These are phyloP conservation scores for Paragorgia papillata DNA, from an alignment of 92 coral and sea anemone species.

Conservation along the genomic window DNA sequence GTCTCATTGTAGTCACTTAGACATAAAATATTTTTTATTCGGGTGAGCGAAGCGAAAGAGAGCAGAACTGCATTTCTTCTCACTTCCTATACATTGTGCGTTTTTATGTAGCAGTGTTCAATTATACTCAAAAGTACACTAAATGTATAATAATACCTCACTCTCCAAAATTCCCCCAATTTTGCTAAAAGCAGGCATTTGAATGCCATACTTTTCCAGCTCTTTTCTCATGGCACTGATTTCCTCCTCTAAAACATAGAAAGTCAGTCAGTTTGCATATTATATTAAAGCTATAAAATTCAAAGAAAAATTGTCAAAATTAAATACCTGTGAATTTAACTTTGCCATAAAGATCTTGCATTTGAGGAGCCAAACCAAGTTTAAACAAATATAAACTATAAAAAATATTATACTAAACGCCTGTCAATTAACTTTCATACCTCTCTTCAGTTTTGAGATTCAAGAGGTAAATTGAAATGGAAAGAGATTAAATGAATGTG, in stretches of 20 bases:
- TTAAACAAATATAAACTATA: constrained; percentile 92
- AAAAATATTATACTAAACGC: not conserved
- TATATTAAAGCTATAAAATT: too few relatives aligned
- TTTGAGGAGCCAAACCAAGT: constrained; percentile 98
- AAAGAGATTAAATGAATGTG: too few relatives aligned
- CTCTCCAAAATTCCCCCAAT: constrained; percentile 97
- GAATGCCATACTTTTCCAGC: constrained; percentile 93
- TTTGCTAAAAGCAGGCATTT: constrained; percentile 98
- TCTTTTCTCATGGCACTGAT: constrained; percentile 99
- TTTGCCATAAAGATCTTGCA: constrained; percentile 97
- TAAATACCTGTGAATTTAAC: constrained; percentile 90
- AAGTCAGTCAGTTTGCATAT: too few relatives aligned
- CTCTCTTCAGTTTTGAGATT: too few relatives aligned
- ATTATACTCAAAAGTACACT: not conserved
- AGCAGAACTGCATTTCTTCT: too few relatives aligned
- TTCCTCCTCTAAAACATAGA: constrained; percentile 73
- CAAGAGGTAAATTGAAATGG: too few relatives aligned
- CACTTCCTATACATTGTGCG: too few relatives aligned
- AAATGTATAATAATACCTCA: constrained; percentile 62
- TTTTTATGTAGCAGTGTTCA: not conserved
- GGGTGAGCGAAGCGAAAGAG: too few relatives aligned
- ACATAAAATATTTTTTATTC: too few relatives aligned
- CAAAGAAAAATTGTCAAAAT: not conserved
- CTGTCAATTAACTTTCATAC: not conserved
- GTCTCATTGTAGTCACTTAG: too few relatives aligned